Evolutionary conservation across 2,888 invertebrate species (phyloP).

Genomic region (Pherbina coryleti): DNA sequence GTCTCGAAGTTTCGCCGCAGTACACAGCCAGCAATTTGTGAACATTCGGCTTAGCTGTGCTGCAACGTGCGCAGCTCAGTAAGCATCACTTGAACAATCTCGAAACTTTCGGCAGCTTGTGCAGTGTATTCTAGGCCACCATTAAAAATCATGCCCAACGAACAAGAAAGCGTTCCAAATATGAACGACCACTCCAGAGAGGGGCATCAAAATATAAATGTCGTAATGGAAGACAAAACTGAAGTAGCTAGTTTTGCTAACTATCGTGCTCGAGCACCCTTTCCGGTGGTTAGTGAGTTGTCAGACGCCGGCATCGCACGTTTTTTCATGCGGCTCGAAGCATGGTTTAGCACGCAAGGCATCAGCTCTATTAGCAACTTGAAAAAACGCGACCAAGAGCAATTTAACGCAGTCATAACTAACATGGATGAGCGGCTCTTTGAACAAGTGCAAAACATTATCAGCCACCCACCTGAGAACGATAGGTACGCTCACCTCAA

Average conservation of each 20-base stretch:
- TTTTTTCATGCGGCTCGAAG: neutral
- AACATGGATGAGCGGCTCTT: neutral
- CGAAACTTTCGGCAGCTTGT: too few relatives aligned
- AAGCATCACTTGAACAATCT: too few relatives aligned
- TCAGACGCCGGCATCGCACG: neutral
- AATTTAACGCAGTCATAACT: neutral
- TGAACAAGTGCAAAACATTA: neutral
- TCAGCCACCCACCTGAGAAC: neutral
- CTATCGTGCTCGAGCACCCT: neutral
- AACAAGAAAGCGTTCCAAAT: too few relatives aligned
- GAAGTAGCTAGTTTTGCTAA: neutral
- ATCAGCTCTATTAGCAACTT: neutral
- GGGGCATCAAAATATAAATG: neutral
- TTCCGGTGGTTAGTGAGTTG: neutral
- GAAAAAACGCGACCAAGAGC: neutral
- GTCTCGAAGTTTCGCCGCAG: too few relatives aligned
- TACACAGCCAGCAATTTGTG: too few relatives aligned
- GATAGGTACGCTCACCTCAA: neutral
- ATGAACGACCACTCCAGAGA: too few relatives aligned
- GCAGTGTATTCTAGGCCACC: too few relatives aligned
- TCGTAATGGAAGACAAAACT: neutral
- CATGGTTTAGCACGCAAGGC: neutral
- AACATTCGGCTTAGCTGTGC: too few relatives aligned
- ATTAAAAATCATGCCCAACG: too few relatives aligned
- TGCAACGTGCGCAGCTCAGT: too few relatives aligned